Evolutionary conservation across 2,888 invertebrate species (phyloP).

Genomic region (Lathronympha strigana): DNA sequence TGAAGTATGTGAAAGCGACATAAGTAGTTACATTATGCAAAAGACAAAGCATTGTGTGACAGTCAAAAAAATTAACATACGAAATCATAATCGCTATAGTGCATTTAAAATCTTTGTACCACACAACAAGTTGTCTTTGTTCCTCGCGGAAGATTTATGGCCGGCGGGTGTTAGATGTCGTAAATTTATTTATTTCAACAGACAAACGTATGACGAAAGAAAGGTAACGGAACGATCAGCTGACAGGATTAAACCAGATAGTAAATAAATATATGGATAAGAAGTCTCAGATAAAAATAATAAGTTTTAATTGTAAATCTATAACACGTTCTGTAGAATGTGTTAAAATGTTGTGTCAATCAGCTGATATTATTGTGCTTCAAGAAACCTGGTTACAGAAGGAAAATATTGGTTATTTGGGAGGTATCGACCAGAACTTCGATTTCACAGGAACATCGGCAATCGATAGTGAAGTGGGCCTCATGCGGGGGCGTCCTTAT

Average conservation of each 20-base stretch:
- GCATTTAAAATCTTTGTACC: constrained; percentile 1
- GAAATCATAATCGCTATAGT: not conserved
- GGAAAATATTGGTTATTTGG: too few species aligned
- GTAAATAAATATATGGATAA: not conserved
- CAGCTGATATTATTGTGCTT: too few species aligned
- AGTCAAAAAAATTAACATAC: not conserved
- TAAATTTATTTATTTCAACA: not conserved
- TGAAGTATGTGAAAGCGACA: not conserved
- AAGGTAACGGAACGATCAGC: not conserved
- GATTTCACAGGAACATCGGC: too few species aligned
- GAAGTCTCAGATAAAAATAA: too few species aligned
- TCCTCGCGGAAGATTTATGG: not conserved
- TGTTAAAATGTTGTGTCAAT: too few species aligned
- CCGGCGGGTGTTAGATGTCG: not conserved
- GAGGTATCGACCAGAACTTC: too few species aligned
- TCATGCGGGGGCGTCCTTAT: too few species aligned
- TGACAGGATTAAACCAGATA: too few species aligned
- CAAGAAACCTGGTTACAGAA: too few species aligned
- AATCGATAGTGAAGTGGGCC: too few species aligned
- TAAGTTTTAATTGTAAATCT: too few species aligned
- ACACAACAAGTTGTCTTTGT: not conserved
- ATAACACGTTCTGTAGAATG: too few species aligned
- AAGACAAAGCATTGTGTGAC: not conserved
- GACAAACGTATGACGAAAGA: not conserved
- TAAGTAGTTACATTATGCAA: not conserved